Percentiles rank a stretch among this genome's conserved stretches.
These are phyloP conservation scores for Myocastor coypus DNA, from an alignment of 2,113 vertebrate species.

Conservation along the genomic window DNA sequence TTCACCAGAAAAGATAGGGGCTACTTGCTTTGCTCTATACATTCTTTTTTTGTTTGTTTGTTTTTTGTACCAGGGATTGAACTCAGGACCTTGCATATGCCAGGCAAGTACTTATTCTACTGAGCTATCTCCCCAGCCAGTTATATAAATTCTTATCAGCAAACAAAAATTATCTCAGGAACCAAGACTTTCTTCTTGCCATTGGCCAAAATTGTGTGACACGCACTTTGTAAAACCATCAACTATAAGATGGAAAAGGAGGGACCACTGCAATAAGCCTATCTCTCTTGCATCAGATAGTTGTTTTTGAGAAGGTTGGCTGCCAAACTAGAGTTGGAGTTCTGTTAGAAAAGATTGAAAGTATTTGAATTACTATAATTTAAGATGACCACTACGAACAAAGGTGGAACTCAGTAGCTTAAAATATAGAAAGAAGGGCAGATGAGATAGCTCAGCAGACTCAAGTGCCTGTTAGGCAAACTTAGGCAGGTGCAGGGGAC, in stretches of 20 bases:
- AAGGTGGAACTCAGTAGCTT: neutral
- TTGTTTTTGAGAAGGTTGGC: neutral
- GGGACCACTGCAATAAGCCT: no score
- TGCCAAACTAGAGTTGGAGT: neutral
- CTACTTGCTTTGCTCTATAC: neutral
- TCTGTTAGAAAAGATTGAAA: neutral
- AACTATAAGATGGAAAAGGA: neutral
- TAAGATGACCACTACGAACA: neutral
- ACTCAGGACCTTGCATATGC: no score
- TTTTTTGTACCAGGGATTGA: no score
- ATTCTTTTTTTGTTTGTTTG: neutral
- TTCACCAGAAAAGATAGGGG: neutral
- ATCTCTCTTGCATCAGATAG: neutral
- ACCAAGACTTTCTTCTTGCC: neutral
- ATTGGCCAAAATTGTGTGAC: neutral
- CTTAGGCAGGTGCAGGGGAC: no score
- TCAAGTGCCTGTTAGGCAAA: no score
- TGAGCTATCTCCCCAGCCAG: no score
- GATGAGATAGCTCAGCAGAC: no score
- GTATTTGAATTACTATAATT: neutral
- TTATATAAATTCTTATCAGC: neutral
- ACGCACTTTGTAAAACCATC: neutral
- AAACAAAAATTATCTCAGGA: neutral
- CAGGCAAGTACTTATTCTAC: no score
- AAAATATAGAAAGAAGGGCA: conserved; percentile 15